Conservation (phyloP, 2,888 invertebrate genomes). For the Oscheius myriophilus region DNA sequence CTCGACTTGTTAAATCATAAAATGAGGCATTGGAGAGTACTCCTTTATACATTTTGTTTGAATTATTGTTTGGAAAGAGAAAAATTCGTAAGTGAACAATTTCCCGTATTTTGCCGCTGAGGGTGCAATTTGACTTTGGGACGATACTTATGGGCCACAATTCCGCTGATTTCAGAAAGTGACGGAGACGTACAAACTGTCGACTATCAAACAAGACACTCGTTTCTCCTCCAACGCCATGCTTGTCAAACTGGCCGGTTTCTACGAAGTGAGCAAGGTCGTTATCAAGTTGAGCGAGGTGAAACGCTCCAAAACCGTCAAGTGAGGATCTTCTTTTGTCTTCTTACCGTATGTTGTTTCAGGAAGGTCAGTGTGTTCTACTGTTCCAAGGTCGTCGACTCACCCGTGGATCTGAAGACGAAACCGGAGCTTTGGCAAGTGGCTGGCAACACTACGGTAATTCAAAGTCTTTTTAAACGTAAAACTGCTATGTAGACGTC, state of each 20-base stretch:
- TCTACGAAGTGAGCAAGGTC: slow-evolving; percentile 83
- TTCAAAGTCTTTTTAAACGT: background rate
- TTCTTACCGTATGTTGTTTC: background rate
- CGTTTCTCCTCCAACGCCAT: slow-evolving; percentile 97
- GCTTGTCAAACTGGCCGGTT: slow-evolving; percentile 92
- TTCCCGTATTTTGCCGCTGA: no score
- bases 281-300: slow-evolving; percentile 89
- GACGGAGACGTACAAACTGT: slow-evolving; percentile 49
- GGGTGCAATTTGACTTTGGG: background rate
- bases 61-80: no score
- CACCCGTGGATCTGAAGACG: slow-evolving; percentile 95
- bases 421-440: slow-evolving; percentile 83
- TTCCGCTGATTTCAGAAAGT: slow-evolving; percentile 17
- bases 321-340: slow-evolving; percentile 18
- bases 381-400: slow-evolving; percentile 90
- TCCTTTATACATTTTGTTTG: no score
- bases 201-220: slow-evolving; percentile 78
- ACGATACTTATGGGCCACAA: no score
- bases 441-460: slow-evolving; percentile 82
- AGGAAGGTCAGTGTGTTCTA: slow-evolving; percentile 86
- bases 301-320: slow-evolving; percentile 92
- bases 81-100: no score
- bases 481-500: background rate
- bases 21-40: no score
- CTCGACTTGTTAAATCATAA: no score